phyloP scores from a whole-genome alignment of 2,113 vertebrate genomes.

The Zosterops pallidus region DNA sequence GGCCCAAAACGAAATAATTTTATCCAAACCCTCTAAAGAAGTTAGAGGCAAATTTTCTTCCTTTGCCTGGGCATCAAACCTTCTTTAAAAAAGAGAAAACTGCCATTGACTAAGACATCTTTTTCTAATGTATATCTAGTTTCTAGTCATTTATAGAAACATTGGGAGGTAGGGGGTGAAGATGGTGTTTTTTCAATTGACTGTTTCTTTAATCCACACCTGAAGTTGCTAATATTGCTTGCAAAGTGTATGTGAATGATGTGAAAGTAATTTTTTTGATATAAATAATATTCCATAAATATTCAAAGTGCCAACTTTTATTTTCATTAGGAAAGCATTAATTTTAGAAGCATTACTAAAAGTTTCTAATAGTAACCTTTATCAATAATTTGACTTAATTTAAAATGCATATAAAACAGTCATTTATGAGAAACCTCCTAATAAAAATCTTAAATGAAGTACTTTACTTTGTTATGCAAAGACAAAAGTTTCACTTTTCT shows the following conservation, averaged over 20 bases:
- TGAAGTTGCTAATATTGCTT: not conserved
- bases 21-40: not conserved
- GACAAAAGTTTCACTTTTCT: not conserved
- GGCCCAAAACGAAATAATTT: not conserved
- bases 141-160: not conserved
- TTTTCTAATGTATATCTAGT: not conserved
- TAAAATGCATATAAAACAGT: not conserved
- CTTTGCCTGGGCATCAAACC: not conserved
- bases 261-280: not conserved
- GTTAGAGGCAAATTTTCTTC: not conserved
- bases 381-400: not conserved
- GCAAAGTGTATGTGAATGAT: not conserved
- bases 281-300: not conserved
- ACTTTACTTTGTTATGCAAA: not conserved
- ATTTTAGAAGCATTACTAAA: not conserved
- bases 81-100: not conserved
- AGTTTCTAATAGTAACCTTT: not conserved
- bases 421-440: not conserved
- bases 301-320: not conserved
- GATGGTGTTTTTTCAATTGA: not conserved
- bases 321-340: not conserved
- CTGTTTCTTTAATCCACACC: not conserved
- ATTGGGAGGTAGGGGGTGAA: fast-evolving
- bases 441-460: not conserved
- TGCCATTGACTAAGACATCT: not conserved